Evolutionary conservation across 1,140 invertebrate species (phyloP), one percentile per base, ranked within the genome.

Genomic region (Eciton burchellii): DNA sequence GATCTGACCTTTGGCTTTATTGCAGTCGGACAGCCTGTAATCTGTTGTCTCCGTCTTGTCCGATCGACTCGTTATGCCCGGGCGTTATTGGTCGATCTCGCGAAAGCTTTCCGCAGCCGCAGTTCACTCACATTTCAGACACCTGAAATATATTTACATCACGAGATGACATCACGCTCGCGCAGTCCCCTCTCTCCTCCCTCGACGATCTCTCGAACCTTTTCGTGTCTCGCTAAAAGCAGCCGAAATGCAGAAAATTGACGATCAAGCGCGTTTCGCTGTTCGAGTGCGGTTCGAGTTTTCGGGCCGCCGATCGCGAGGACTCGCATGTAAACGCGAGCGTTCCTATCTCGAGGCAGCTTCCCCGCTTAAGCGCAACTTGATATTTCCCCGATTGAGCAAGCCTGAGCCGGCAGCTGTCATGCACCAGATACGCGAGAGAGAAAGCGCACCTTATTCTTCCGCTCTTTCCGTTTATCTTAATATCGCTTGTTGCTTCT

Each of bases 311-410:
- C 45, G 24, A 45, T 83, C 66, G 21, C 63, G 72, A 43, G 68
- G 63, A 70, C 49, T 77, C 63, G 63, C 52, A 57, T 86, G 47
- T 84, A 86, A 83, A 14, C 21, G 35, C 54, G 35, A 63, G 45
- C 43, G 65, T 71, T 77, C 73, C 60, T 86, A 87, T 86, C 84
- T 82, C 49, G 85, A 87, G 83, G 79, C 68, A 65, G 29, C 54
- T 29, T 70, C 11, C 45, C 29, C 52, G 45, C 49, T 73, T 84
- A 81, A 49, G 76, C 73, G 91, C 91, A 92, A 92, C 87, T 73
- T 70, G 90, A 92, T 92, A 93, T 91, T 92, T 92, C 87, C 89
- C 90, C 88, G 88, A 92, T 93, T 89, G 88, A 90, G 89, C 87
- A 90, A 90, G 84, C 85, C 84, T 76, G 84, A 82, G n/a, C n/a